Evolutionary conservation across 2,797 vertebrate species (phyloP), one percentile per base, ranked within the genome.

Genomic region (Salmo trutta): DNA sequence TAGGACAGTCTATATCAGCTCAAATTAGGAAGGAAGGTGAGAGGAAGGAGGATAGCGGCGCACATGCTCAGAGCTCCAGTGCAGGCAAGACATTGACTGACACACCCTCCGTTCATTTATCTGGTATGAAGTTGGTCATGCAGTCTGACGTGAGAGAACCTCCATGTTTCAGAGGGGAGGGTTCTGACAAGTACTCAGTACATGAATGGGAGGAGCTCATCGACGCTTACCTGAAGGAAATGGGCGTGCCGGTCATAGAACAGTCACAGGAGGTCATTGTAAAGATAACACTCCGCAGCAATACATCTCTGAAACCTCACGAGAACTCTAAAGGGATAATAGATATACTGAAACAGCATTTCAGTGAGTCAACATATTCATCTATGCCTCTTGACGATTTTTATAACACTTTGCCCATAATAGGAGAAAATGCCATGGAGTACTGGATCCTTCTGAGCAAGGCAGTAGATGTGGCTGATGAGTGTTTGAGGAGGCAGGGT

Each of bases 171-270:
- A 78, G 79, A 2, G 84, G 81, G 8, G 82, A 87, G 33, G 19
- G 66, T 8, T 73, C 83, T 0, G 83, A 87, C 52, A 88, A 83
- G 54, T 76, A 56, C 27, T 71, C 75, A 10, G 31, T 89, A 1
- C 24, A 41, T 27, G 81, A 88, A 27, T 82, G 75, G 83, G 65
- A 79, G 54, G 77, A 84, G 4, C 19, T 84, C 5, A 83, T 84
- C 84, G 56, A 77, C 29, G 36, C 51, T 0, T 85, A 86, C 24
- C 76, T 89, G 47, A 75, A 31, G 1, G 87, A 82, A 24, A n/a
- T 19, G 27, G 70, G 59, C 1, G 73, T 24, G 65, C 56, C 24
- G 0, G 7, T 78, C 5, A 36, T 41, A 8, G 83, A 84, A 29
- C 71, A 79, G 19, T 7, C 76, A 2, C 4, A 71, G 2, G 75